Percentiles rank a stretch among this genome's conserved stretches.
These are phyloP conservation scores for Epistrophella euchroma DNA, from an alignment of 2,888 invertebrate genomes.

Conservation along the genomic window DNA sequence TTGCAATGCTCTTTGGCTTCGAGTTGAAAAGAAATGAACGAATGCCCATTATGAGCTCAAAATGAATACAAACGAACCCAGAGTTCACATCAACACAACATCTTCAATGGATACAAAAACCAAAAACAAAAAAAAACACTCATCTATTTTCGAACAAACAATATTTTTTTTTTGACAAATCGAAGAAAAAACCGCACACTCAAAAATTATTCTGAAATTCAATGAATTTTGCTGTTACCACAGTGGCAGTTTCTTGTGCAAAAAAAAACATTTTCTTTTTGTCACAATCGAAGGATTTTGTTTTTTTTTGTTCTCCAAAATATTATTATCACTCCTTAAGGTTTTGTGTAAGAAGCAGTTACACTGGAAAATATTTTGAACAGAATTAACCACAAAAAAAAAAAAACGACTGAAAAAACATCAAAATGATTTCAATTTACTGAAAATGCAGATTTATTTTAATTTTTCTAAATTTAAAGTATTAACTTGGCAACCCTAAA, in stretches of 20 bases:
- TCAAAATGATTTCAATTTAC: no score
- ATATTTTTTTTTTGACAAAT: conserved; percentile 1
- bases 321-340: no score
- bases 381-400: no score
- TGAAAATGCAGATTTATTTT: no score
- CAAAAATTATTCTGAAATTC: conserved; percentile 7
- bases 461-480: no score
- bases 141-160: conserved; percentile 18
- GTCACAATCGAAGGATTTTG: no score
- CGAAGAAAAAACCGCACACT: not conserved
- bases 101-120: not conserved
- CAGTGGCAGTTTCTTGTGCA: not conserved
- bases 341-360: no score
- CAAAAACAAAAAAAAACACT: conserved; percentile 1
- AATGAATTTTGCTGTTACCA: not conserved
- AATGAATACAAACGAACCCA: conserved; percentile 9
- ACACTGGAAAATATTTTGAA: no score
- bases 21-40: conserved; percentile 14
- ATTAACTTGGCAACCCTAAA: not conserved
- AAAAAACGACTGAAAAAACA: no score
- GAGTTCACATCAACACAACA: not conserved
- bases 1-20: not conserved
- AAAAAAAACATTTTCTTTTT: not conserved
- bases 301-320: no score
- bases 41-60: conserved; percentile 21